A percentile compares a stretch with the other conserved stretches of the same genome.
Conservation (phyloP, 2,888 invertebrate species). For the Pedicia rivosa region DNA sequence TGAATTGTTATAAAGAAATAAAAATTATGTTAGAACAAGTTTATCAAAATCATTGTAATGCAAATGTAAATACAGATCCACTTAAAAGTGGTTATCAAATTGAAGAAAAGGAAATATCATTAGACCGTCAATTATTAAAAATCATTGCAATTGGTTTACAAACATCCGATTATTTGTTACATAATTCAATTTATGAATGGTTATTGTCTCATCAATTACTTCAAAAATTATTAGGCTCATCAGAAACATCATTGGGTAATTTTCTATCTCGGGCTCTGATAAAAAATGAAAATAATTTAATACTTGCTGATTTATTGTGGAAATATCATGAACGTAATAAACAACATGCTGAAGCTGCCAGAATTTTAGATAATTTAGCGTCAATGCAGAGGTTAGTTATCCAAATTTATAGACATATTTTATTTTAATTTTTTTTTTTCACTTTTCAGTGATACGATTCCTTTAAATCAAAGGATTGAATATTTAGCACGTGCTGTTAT, state of each 20-base stretch:
- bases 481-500: constrained; percentile 89
- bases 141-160: constrained; percentile 51
- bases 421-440: too few relatives aligned
- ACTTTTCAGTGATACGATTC: constrained; percentile 44
- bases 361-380: constrained; percentile 76
- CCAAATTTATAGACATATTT: too few relatives aligned
- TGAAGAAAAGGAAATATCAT: neutral
- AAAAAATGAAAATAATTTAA: constrained; percentile 39
- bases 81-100: neutral
- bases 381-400: constrained; percentile 18
- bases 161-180: constrained; percentile 71
- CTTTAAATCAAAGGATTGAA: constrained; percentile 65
- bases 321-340: constrained; percentile 87
- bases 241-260: constrained; percentile 31
- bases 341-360: constrained; percentile 84
- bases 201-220: constrained; percentile 62
- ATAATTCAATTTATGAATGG: constrained; percentile 88
- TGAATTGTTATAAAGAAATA: constrained; percentile 80
- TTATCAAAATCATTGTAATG: constrained; percentile 21
- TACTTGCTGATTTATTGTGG: constrained; percentile 75
- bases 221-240: constrained; percentile 43
- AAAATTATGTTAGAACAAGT: constrained; percentile 53
- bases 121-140: constrained; percentile 29
- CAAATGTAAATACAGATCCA: neutral
- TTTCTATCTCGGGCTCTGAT: constrained; percentile 29